Evolutionary conservation across 2,888 invertebrate genomes (phyloP), one percentile per base, ranked within the genome.

Genomic region (Acleris cristana): DNA sequence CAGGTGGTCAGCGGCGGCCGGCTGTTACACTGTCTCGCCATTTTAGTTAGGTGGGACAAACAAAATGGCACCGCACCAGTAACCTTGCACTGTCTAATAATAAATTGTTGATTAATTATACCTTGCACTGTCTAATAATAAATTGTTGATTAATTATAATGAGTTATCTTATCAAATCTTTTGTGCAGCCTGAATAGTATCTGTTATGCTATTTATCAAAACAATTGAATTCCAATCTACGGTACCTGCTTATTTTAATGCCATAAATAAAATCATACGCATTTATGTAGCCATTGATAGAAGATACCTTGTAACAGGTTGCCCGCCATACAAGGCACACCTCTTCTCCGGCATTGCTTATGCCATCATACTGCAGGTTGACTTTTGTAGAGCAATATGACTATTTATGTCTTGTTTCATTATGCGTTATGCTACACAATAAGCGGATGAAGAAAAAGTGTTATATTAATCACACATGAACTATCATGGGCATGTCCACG

Each of bases 1-100:
- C 84, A 85, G 78, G 76, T 79, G 62, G 71, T 64, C 72, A 66
- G 69, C 68, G 60, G 44, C 45, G 60, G 56, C 64, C 65, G 57
- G 63, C 58, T 55, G 55, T 69, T 56, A 56, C 68, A 64, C 56
- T 48, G 58, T 56, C 51, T 34, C n/a, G 40, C 48, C 45, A 26
- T 58, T 48, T 48, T 18, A 34, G 40, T 63, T 58, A 52, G 57
- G 8, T 58, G 51, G 57, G 16, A 48, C 40, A 10, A 40, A 18
- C 26, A 58, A 53, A 44, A 52, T 23, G 44, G 44, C 21, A 14
- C 40, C 23, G 52, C 34, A 40, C 59, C 60, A 44, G 16, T 48
- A 45, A 56, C 51, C 51, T 56, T 18, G 61, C 56, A 44, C 49
- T 44, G 61, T 56, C 58, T 52, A 61, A 56, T 61, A 61, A 56